Evolutionary conservation across 2,888 invertebrate species (phyloP), one percentile per base, ranked within the genome.

Genomic region (Thereva unica): DNA sequence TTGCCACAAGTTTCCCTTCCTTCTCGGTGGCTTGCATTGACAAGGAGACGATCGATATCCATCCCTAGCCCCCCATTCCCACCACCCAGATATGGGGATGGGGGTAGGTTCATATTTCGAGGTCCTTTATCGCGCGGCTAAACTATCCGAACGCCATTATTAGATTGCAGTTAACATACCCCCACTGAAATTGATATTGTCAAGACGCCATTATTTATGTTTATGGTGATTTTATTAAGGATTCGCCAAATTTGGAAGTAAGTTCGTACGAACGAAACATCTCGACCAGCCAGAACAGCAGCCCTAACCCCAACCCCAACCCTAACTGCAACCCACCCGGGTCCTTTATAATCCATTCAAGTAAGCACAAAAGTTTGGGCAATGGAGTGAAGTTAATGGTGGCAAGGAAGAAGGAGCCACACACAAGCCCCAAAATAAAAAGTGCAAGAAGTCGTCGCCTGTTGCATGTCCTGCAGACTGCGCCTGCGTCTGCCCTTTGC

Each of bases 91-190:
- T 8, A 42, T 42, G 9, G 9, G 9, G 9, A 42, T 42, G 9
- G 7, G 64, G 7, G 64, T 64, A 64, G 64, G 44, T 54, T 64
- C 64, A 64, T 64, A 64, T 64, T 64, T 64, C 54, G 64, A 64
- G 53, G 54, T 47, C 45, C 64, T 42, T 64, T 64, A 53, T 44
- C 53, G 45, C 45, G 12, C 8, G 4, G 5, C 5, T 45, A 10
- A 23, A 23, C 23, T 23, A 23, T 23, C 23, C 23, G 2, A 23
- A 23, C 23, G n/a, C 45, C 35, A 53, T 64, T 54, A 64, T 64
- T 64, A 54, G 64, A 54, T 54, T 64, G 64, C 45, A 64, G 44
- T 64, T 54, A 45, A 42, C 37, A 64, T 44, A 45, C 23, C 64
- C 53, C 64, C 53, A 64, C 45, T 64, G 38, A 64, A 64, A 64